phyloP scores from a whole-genome alignment of 2,113 vertebrate species.

The zebrafish (Danio rerio) region GRCz12tu NC_133196.1:36094001-36094500 shows the following conservation, averaged over 20 bases:
- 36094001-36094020: conserved; percentile 32
- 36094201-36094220: not conserved
- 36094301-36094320: not conserved
- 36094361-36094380: not conserved
- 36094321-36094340: not conserved
- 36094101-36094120: not conserved
- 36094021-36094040: conserved; percentile 23
- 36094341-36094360: conserved; percentile 2
- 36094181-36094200: conserved; percentile 15
- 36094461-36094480: conserved; percentile 23
- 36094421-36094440: not conserved
- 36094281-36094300: not conserved
- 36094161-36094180: not conserved
- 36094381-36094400: not conserved
- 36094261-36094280: conserved; percentile 22
- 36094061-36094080: not conserved
- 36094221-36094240: conserved; percentile 14
- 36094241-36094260: conserved; percentile 15
- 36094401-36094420: not conserved
- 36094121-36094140: conserved; percentile 14
- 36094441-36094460: not conserved
- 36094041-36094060: conserved; percentile 30
- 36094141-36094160: conserved; percentile 6
- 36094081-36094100: conserved; percentile 12
- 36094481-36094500: conserved; percentile 28